Evolutionary conservation across 2,113 vertebrate genomes (phyloP), one percentile per base, ranked within the genome.

Genomic region (Oncorhynchus kisutch): DNA sequence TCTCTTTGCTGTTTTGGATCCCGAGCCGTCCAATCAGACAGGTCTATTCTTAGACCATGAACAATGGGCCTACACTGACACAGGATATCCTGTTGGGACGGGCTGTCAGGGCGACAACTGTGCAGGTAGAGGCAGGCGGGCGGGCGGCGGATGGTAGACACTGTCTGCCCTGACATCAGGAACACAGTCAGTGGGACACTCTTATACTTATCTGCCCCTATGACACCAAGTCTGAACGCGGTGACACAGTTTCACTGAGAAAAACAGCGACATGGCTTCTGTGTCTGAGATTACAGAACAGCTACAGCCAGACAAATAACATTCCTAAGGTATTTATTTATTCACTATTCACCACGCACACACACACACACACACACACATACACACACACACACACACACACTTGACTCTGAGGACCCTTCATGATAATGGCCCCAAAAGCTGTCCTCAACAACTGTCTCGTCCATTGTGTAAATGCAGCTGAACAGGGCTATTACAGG

Each of bases 41-140:
- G 39, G 51, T 54, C 77, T 92, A 89, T 89, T 90, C 91, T 88
- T 92, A 91, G 78, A 3, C 34, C 2, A 1, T 1, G 75, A 85
- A 94, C 92, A 94, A 94, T 91, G 82, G 90, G 83, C 82, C 39
- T 84, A 78, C 62, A 82, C 81, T 83, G 31, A 80, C 89, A 68
- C 91, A 91, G 91, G 92, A 94, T 87, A 91, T 93, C 92, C 92
- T 85, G 91, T 91, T 93, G 92, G 86, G 87, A 92, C 89, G 81
- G 75, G 76, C 84, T 84, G 89, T 93, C 89, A 90, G 87, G 88
- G 82, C 62, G 77, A 87, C 78, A 88, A 90, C 88, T 74, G 75
- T 12, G 54, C 69, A 76, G 79, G 82, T 68, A 67, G 64, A 80
- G 59, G 70, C 45, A 59, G 72, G 22, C 76, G 48, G 66, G 60